Evolutionary conservation across 2,888 invertebrate genomes (phyloP).

Genomic region (Drosophila eohydei): DNA sequence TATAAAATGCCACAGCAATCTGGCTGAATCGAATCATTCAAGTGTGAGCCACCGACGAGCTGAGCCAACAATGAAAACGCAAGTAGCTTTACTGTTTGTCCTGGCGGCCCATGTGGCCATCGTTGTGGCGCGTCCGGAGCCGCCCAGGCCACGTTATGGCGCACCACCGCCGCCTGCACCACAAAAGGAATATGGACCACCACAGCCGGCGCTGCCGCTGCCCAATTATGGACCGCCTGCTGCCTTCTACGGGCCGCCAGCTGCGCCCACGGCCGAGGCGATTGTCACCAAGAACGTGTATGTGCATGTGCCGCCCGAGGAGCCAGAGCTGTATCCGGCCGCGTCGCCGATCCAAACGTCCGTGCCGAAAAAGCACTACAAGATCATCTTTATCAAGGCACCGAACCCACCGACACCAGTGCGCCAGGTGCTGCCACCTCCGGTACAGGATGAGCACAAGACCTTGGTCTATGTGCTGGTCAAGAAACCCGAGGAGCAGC

Average conservation of each 20-base stretch:
- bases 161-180: slow-evolving; percentile 80
- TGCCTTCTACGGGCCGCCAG: slow-evolving; percentile 83
- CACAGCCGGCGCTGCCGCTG: slow-evolving; percentile 75
- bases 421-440: slow-evolving; percentile 86
- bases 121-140: slow-evolving; percentile 85
- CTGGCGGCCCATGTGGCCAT: slow-evolving; percentile 83
- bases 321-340: slow-evolving; percentile 84
- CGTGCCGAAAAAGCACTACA: slow-evolving; percentile 86
- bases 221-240: slow-evolving; percentile 84
- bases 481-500: slow-evolving; percentile 94
- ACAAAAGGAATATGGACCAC: slow-evolving; percentile 83
- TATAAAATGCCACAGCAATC: slow-evolving; percentile 68
- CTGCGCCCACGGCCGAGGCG: slow-evolving; percentile 68
- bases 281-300: slow-evolving; percentile 85
- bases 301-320: slow-evolving; percentile 87
- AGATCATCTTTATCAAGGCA: slow-evolving; percentile 87
- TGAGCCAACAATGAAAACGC: slow-evolving; percentile 52
- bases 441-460: slow-evolving; percentile 95
- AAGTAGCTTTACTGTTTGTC: slow-evolving; percentile 64
- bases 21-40: slow-evolving; percentile 70
- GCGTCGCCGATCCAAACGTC: slow-evolving; percentile 84
- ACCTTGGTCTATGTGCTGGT: slow-evolving; percentile 94
- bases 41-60: slow-evolving; percentile 44
- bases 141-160: slow-evolving; percentile 83
- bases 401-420: slow-evolving; percentile 86